Conservation (phyloP, 2,113 vertebrate genomes). For the Trematomus loennbergii region DNA sequence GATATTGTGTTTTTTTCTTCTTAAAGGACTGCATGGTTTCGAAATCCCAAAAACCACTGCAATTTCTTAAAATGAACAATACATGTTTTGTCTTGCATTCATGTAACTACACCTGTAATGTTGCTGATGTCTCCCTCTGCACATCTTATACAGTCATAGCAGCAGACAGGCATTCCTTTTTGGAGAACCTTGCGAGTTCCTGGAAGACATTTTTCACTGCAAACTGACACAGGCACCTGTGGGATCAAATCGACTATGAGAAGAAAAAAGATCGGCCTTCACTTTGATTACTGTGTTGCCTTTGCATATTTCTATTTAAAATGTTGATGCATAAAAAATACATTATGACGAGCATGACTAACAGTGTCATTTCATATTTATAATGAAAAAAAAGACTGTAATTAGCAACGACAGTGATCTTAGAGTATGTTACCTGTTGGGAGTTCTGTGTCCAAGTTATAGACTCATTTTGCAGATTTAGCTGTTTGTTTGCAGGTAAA, state of each 20-base stretch:
- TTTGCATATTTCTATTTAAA: not conserved
- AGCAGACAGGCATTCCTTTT: constrained; percentile 82
- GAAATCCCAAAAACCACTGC: not conserved
- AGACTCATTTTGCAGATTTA: no score
- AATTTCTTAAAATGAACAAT: not conserved
- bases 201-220: constrained; percentile 75
- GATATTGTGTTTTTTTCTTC: no score
- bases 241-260: not conserved
- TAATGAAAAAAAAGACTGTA: not conserved
- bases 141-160: constrained; percentile 81
- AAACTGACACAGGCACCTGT: constrained; percentile 80
- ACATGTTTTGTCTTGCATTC: not conserved
- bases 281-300: no score
- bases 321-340: not conserved
- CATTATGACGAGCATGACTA: not conserved
- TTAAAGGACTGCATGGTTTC: not conserved
- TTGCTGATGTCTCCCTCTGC: constrained; percentile 82
- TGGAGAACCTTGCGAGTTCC: constrained; percentile 79
- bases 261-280: not conserved
- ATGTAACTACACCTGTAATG: constrained; percentile 56
- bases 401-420: not conserved
- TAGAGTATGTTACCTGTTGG: no score
- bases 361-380: not conserved
- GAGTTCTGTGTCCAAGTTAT: no score
- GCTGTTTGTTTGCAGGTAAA: no score